Evolutionary conservation across 2,113 vertebrate genomes (phyloP), one percentile per base, ranked within the genome.

Genomic region (Oophaga pumilio): DNA sequence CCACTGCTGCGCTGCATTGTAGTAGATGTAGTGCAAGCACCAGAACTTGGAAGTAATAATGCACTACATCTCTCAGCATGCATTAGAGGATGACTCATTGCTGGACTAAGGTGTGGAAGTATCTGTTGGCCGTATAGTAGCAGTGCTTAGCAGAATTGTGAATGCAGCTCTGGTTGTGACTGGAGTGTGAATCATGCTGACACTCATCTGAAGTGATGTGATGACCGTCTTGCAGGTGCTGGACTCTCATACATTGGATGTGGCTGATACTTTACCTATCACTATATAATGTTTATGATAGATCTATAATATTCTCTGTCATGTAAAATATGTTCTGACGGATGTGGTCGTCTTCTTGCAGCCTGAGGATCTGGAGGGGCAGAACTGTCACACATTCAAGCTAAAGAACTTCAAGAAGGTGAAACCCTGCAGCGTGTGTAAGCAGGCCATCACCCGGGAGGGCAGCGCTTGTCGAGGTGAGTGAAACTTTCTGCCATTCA

Each of bases 391-490:
- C 90, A 93, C 94, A 8, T 99, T 99, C 93, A 95, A 97, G 91
- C 96, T 95, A 93, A 98, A 97, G 92, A 98, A 95, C 43, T 99
- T 99, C 93, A 98, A 97, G 94, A 98, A 97, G 94, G 94, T 95
- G 93, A 98, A 97, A 88, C 95, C 96, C 2, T 99, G 98, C 0
- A 94, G 95, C 5, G 96, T 97, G 50, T 99, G 98, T 89, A 96
- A 97, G 1, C 97, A 98, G 94, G 94, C 93, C 69, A 96, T 99
- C 93, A 93, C 93, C 4, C 95, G 96, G 82, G 97, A 99, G 85
- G 98, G 98, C 82, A 97, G 97, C 87, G 93, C 96, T 90, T 99
- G 98, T 91, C 91, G 96, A 96, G 97, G 98, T 98, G 90, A 96
- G 97, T 90, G 56, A 13, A 8, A 66, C 74, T 85, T 82, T 89